Evolutionary conservation across 2,113 vertebrate species (phyloP).

Genomic region (Periophthalmus modestus): DNA sequence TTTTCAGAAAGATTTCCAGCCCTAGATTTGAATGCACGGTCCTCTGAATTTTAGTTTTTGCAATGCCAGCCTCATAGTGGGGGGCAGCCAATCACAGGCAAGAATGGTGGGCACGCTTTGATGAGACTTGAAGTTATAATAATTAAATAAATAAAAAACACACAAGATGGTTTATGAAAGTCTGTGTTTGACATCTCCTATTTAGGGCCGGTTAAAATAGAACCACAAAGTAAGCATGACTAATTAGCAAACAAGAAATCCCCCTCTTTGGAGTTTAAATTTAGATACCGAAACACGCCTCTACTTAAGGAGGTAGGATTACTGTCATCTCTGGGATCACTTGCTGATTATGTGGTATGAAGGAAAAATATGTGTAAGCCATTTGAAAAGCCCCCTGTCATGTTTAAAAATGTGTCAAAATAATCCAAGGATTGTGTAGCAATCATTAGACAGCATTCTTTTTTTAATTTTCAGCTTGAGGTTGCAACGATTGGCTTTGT

Average conservation of each 20-base stretch:
- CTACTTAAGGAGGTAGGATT: constrained; percentile 44
- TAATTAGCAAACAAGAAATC: constrained; percentile 25
- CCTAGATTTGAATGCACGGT: constrained; percentile 32
- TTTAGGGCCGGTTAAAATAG: constrained; percentile 20
- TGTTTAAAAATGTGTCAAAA: constrained; percentile 32
- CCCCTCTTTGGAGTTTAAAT: not conserved
- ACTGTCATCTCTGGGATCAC: constrained; percentile 45
- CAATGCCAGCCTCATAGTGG: constrained; percentile 32
- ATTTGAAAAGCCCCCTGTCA: constrained; percentile 15
- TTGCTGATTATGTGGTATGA: constrained; percentile 59
- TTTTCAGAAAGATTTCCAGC: not conserved
- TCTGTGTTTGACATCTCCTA: constrained; percentile 14
- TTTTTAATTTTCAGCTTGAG: not conserved
- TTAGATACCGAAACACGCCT: constrained; percentile 23
- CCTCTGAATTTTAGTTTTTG: constrained; percentile 46
- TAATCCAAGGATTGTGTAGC: constrained; percentile 31
- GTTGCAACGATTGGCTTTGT: too few relatives aligned
- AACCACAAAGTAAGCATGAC: constrained; percentile 35
- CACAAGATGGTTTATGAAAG: constrained; percentile 7
- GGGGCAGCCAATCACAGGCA: constrained; percentile 35
- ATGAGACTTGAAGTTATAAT: constrained; percentile 50
- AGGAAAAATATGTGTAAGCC: constrained; percentile 32
- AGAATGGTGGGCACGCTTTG: constrained; percentile 36
- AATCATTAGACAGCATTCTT: not conserved
- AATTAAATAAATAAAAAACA: constrained; percentile 23